Evolutionary conservation across 2,888 invertebrate species (phyloP).

Genomic region (Cerastoderma edule): DNA sequence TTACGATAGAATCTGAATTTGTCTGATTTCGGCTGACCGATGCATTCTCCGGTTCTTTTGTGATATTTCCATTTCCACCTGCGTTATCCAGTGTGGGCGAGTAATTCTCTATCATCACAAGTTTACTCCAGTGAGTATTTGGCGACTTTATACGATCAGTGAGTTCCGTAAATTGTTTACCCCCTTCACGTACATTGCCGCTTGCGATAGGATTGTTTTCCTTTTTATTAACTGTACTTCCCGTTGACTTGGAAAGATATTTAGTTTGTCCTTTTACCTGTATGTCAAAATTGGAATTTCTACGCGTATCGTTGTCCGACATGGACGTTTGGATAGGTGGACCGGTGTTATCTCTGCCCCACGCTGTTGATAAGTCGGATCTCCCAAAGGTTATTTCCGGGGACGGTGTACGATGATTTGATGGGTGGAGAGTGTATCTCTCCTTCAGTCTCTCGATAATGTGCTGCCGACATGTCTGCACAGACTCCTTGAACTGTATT

Average conservation of each 20-base stretch:
- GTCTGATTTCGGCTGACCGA: neutral
- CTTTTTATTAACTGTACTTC: neutral
- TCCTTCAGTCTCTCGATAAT: constrained; percentile 49
- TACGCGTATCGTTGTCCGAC: constrained; percentile 1
- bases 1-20: neutral
- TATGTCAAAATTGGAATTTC: neutral
- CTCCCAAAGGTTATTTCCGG: neutral
- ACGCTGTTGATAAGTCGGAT: neutral
- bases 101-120: constrained; percentile 1
- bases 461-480: constrained; percentile 46
- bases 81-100: neutral
- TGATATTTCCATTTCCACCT: neutral
- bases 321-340: neutral
- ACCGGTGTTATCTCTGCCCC: neutral
- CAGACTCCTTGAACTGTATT: constrained; percentile 47
- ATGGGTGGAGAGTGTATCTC: constrained; percentile 17
- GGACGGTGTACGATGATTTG: neutral
- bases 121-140: constrained; percentile 20
- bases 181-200: neutral
- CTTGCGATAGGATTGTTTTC: neutral
- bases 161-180: neutral
- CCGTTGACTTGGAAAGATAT: neutral
- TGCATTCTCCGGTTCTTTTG: constrained; percentile 3
- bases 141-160: constrained; percentile 13
- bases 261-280: neutral